phyloP scores from a whole-genome alignment of 92 coral and sea anemone species.

The Actinostola sp. region DNA sequence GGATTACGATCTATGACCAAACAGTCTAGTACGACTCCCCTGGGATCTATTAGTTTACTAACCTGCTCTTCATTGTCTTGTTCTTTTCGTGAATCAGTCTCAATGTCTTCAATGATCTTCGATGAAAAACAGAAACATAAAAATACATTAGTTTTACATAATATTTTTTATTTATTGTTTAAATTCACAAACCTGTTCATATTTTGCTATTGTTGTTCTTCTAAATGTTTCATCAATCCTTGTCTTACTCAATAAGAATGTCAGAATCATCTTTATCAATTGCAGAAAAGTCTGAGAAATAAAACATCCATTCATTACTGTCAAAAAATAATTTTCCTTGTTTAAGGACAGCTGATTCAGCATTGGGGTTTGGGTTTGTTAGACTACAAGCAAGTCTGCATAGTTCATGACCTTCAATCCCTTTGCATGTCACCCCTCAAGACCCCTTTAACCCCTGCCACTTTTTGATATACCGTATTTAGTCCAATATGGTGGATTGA shows the following conservation, averaged over 20 bases:
- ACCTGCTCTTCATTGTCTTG: constrained; percentile 83
- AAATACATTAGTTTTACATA: not conserved
- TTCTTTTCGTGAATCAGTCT: constrained; percentile 70
- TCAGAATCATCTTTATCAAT: constrained; percentile 80
- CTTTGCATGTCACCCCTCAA: too few relatives aligned
- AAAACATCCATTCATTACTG: not conserved
- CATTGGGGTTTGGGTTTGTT: too few relatives aligned
- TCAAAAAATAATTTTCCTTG: too few relatives aligned
- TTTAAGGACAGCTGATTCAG: too few relatives aligned
- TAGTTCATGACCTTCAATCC: too few relatives aligned
- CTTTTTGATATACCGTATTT: too few relatives aligned
- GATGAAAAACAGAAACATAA: not conserved
- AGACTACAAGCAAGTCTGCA: too few relatives aligned
- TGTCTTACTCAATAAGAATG: constrained; percentile 82
- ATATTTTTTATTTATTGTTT: not conserved
- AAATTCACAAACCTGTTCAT: constrained; percentile 79
- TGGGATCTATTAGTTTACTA: not conserved
- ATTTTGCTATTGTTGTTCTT: constrained; percentile 79
- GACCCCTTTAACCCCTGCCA: too few relatives aligned
- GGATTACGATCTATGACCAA: too few relatives aligned
- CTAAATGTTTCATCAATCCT: constrained; percentile 86
- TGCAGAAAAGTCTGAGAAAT: constrained; percentile 79
- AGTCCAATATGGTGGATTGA: too few relatives aligned
- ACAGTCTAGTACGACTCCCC: not conserved
- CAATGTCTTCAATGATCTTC: constrained; percentile 90